Base-by-base conservation (phyloP, 2,888 invertebrate genomes). In the Parnassius mnemosyne region DNA sequence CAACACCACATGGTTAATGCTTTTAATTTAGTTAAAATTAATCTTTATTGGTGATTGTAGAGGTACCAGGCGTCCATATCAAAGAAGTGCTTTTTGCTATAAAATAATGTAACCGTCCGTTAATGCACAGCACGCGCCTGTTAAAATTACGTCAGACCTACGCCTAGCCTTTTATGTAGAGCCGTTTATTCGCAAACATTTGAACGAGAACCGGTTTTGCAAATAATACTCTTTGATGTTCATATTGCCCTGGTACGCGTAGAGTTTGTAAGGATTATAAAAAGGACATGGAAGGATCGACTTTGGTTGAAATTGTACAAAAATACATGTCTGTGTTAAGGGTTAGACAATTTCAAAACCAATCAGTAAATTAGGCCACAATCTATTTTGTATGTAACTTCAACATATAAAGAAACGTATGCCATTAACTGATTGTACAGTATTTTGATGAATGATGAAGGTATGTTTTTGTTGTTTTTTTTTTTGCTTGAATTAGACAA, bases 61-160 rank as follows among this genome's bases (percentile, higher is more conserved):
- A 46, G 70, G 78, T 89, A 90, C 90, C 79, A 90, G 89, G 89
- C 75, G 81, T 66, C 65, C 79, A 90, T 77, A 79, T 72, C 70
- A 74, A 69, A 68, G 70, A 69, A 73, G 79, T 76, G 83, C 83
- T 87, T 81, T 82, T 77, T 81, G 83, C 81, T 78, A 80, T 80
- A 81, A 77, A 87, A 84, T 83, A 83, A 84, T 83, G 83, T 81
- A 83, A 86, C 84, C 79, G 80, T 83, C 82, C 84, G 79, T 79
- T 82, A 80, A 79, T 75, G 79, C 78, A 57, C 63, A 65, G 83
- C 83, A 81, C 83, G 80, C 85, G 83, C 79, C 85, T 85, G 83
- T 83, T 83, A 80, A 80, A 80, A 81, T 89, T 88, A 87, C 89
- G 87, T 89, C 89, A 89, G 80, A 79, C 71, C 79, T 79, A 84